phyloP scores from a whole-genome alignment of 2,797 vertebrate species.

The Sebastes miniatus region DNA sequence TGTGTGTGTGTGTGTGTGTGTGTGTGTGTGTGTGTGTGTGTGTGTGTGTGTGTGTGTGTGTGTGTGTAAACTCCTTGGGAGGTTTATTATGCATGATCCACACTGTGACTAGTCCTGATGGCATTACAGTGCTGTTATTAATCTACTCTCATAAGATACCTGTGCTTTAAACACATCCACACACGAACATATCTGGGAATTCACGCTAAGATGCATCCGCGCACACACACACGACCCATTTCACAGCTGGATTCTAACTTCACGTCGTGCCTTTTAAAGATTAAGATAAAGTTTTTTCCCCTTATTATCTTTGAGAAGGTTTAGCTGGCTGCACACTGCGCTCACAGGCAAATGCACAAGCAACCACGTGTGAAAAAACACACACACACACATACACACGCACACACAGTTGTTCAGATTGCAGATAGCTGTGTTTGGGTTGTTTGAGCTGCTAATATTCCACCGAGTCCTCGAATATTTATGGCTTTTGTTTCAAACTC shows the following conservation, averaged over 20 bases:
- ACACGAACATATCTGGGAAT: slow-evolving; percentile 12
- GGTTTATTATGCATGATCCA: slow-evolving; percentile 79
- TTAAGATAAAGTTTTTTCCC: slow-evolving; percentile 74
- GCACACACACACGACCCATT: slow-evolving; percentile 48
- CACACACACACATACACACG: slow-evolving; percentile 11
- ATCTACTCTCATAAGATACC: slow-evolving; percentile 73
- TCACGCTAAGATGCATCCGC: slow-evolving; percentile 27
- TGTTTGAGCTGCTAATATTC: slow-evolving; percentile 73
- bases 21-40: not conserved
- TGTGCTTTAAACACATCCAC: slow-evolving; percentile 63
- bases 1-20: not conserved
- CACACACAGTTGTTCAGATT: slow-evolving; percentile 58
- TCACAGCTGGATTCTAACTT: slow-evolving; percentile 73
- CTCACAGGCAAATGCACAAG: slow-evolving; percentile 58
- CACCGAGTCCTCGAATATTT: slow-evolving; percentile 67
- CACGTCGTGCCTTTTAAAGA: slow-evolving; percentile 75
- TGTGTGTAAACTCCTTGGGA: slow-evolving; percentile 64
- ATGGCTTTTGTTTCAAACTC: slow-evolving; percentile 64
- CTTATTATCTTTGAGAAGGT: slow-evolving; percentile 75
- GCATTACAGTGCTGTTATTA: slow-evolving; percentile 74
- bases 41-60: slow-evolving; percentile 24
- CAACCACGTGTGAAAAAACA: not conserved
- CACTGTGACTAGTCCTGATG: slow-evolving; percentile 78
- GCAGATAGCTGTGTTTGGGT: slow-evolving; percentile 65
- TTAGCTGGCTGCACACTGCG: slow-evolving; percentile 68